Conservation (phyloP, 1,140 invertebrate genomes). For the Cotesia vestalis region DNA sequence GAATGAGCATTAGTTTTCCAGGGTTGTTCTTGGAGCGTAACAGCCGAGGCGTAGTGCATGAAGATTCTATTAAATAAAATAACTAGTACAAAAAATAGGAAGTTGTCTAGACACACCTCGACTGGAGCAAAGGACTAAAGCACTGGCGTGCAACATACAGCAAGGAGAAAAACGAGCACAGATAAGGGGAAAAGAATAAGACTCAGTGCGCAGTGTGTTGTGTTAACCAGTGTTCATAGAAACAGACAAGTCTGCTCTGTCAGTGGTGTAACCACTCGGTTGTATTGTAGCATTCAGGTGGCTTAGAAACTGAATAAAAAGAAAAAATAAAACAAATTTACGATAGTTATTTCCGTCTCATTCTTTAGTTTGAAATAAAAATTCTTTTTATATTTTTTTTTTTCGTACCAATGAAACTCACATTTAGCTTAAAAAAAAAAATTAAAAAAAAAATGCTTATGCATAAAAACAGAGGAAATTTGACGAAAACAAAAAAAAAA, state of each 20-base stretch:
- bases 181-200: background rate
- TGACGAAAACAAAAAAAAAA: too few species aligned
- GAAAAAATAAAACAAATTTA: background rate
- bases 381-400: background rate
- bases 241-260: slow-evolving; percentile 10
- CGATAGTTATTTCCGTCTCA: background rate
- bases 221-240: slow-evolving; percentile 27
- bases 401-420: background rate
- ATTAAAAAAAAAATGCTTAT: slow-evolving; percentile 9
- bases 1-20: slow-evolving; percentile 24
- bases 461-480: background rate
- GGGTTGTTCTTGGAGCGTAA: background rate
- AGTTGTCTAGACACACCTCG: background rate
- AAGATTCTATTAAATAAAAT: background rate
- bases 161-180: slow-evolving; percentile 4
- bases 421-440: slow-evolving; percentile 19
- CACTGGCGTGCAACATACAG: background rate
- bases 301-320: slow-evolving; percentile 7
- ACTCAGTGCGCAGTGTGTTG: background rate
- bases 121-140: too few species aligned
- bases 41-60: background rate
- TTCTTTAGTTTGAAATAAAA: background rate
- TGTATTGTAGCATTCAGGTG: background rate
- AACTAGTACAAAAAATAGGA: background rate
- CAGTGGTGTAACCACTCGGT: slow-evolving; percentile 3